These are phyloP conservation scores for Taenaris catops DNA, from an alignment of 2,888 invertebrate species.

Conservation along the genomic window DNA sequence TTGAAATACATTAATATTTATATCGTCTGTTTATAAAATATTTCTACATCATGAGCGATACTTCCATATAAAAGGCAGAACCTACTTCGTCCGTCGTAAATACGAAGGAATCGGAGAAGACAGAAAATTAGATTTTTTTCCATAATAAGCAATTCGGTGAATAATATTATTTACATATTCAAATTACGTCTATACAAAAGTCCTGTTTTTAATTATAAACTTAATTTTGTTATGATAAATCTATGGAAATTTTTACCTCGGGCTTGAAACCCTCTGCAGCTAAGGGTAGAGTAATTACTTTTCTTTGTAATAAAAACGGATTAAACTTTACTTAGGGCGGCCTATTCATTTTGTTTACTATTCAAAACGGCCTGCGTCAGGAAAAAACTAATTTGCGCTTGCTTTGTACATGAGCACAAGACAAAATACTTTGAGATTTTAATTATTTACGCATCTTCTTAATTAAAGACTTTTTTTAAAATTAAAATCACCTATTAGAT, in stretches of 20 bases:
- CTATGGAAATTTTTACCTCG: conserved; percentile 79
- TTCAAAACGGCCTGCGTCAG: conserved; percentile 68
- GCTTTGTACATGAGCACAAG: conserved; percentile 46
- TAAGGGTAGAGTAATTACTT: conserved; percentile 79
- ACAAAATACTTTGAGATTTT: conserved; percentile 48
- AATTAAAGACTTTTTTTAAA: conserved; percentile 24
- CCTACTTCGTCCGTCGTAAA: neutral
- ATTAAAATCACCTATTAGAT: conserved; percentile 20
- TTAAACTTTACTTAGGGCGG: conserved; percentile 79
- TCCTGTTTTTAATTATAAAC: conserved; percentile 80
- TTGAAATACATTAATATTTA: too few species aligned
- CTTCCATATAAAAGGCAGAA: too few species aligned
- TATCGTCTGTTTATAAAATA: too few species aligned
- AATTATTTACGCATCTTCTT: conserved; percentile 40
- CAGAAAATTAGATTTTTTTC: conserved; percentile 29
- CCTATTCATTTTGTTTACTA: conserved; percentile 77
- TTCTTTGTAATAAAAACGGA: conserved; percentile 80
- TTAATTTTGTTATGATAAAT: conserved; percentile 80
- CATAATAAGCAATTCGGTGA: conserved; percentile 47
- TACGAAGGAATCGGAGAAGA: conserved; percentile 24
- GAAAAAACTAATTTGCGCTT: conserved; percentile 70
- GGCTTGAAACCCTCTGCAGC: conserved; percentile 70
- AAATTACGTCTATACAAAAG: conserved; percentile 76
- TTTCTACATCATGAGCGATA: too few species aligned
- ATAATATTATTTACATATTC: conserved; percentile 72